These are phyloP conservation scores for Schmidtea mediterranea DNA, from an alignment of 1,140 invertebrate species.

Conservation along the genomic window DNA sequence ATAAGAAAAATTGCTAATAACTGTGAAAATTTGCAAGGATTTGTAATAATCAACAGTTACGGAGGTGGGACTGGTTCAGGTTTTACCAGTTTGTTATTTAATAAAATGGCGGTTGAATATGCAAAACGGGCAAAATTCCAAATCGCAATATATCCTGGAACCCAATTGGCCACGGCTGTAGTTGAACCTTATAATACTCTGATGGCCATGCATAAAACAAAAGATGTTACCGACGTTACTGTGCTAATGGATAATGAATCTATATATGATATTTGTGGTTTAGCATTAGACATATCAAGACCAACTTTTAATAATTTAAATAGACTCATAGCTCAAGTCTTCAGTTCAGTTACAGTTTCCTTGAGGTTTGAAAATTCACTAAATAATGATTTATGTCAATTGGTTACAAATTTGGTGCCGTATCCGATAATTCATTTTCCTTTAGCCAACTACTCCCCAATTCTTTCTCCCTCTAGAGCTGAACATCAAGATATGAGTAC, in stretches of 20 bases:
- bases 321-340: constrained; percentile 33
- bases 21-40: constrained; percentile 2
- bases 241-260: no score
- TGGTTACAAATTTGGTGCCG: constrained; percentile 29
- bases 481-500: neutral
- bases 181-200: constrained; percentile 20
- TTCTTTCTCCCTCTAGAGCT: neutral
- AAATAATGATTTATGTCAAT: constrained; percentile 30
- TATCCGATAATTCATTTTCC: constrained; percentile 25
- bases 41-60: constrained; percentile 1
- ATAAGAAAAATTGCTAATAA: constrained; percentile 8
- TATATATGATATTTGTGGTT: no score
- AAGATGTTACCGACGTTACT: constrained; percentile 2
- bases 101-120: constrained; percentile 51
- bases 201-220: constrained; percentile 15
- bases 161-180: constrained; percentile 11
- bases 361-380: constrained; percentile 9
- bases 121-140: constrained; percentile 32
- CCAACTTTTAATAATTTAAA: constrained; percentile 27
- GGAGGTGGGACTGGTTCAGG: constrained; percentile 50
- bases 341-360: neutral
- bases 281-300: constrained; percentile 11
- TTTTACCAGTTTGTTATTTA: constrained; percentile 55
- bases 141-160: constrained; percentile 12
- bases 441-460: constrained; percentile 1